Percentiles rank a stretch among this genome's conserved stretches.
phyloP scores from a whole-genome alignment of 2,113 vertebrate species.

The Parus major region DNA sequence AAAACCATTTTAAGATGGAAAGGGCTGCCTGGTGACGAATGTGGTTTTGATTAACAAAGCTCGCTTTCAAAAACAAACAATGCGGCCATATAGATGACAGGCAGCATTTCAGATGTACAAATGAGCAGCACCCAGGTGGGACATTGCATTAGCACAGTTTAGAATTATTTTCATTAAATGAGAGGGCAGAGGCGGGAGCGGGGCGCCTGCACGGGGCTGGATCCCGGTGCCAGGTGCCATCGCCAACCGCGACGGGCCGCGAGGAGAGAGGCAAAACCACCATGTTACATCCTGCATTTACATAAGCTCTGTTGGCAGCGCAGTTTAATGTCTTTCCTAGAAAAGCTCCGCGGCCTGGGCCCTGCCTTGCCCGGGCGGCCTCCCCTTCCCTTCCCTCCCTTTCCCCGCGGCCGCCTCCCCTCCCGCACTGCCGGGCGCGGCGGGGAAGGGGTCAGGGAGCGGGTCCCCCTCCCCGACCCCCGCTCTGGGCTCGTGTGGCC shows the following conservation, averaged over 20 bases:
- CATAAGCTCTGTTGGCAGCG: not conserved
- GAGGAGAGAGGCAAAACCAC: not conserved
- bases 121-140: not conserved
- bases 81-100: not conserved
- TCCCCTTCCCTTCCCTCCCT: not conserved
- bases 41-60: not conserved
- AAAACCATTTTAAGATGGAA: not conserved
- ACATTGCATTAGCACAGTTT: rapidly evolving
- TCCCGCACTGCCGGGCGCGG: not conserved
- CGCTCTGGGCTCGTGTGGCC: slow-evolving; percentile 65
- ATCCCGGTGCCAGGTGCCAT: not conserved
- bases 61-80: not conserved
- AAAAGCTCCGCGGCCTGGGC: not conserved
- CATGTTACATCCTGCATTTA: not conserved
- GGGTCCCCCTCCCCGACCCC: not conserved
- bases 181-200: rapidly evolving
- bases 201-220: not conserved
- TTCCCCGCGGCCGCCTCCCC: not conserved
- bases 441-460: not conserved
- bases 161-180: not conserved
- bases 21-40: not conserved
- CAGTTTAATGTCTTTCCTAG: not conserved
- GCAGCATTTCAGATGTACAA: not conserved
- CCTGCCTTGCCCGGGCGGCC: not conserved
- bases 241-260: not conserved